Evolutionary conservation across 1,140 invertebrate genomes (phyloP), one percentile per base, ranked within the genome.

Genomic region (Sycophaga agraensis): DNA sequence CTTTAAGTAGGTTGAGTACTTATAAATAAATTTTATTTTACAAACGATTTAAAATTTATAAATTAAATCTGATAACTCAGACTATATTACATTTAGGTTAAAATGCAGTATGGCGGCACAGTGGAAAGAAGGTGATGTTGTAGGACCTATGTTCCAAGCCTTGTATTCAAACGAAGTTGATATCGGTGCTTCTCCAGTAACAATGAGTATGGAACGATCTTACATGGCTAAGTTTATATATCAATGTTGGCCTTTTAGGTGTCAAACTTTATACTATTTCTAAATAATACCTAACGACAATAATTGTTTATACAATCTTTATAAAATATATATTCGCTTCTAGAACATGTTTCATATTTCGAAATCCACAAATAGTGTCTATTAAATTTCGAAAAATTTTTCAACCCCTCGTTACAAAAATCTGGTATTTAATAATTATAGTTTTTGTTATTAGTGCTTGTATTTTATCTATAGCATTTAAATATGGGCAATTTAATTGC

Each of bases 171-270:
- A 34, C n/a, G 19, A 43, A 21, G 40, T 31, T 4, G 64, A 65
- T 48, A 35, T 65, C 12, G 46, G 58, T 24, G 64, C 59, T 12
- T 62, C 28, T 43, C 31, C 55, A 17, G 14, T 43, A 5, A 19
- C 49, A 8, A 62, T 62, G 49, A 65, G 31, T 35, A 11, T n/a
- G 8, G 11, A 31, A n/a, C 57, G 59, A 26, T 53, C 50, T 5
- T 48, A 62, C 35, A 21, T 51, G 11, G 17, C 62, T 11, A 58
- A 42, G 35, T 56, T 43, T n/a, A 45, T 60, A 5, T 40, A 60
- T 42, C 48, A 55, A 28, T 26, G 31, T 3, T 61, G 64, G 58
- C 58, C 54, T 28, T 65, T 65, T 12, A 39, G 59, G 64, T 61
- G 42, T 50, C n/a, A n/a, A n/a, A 11, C 3, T 49, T 8, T 45